These are phyloP conservation scores for Crax fasciolata DNA, from an alignment of 2,797 vertebrate species.

Conservation along the genomic window DNA sequence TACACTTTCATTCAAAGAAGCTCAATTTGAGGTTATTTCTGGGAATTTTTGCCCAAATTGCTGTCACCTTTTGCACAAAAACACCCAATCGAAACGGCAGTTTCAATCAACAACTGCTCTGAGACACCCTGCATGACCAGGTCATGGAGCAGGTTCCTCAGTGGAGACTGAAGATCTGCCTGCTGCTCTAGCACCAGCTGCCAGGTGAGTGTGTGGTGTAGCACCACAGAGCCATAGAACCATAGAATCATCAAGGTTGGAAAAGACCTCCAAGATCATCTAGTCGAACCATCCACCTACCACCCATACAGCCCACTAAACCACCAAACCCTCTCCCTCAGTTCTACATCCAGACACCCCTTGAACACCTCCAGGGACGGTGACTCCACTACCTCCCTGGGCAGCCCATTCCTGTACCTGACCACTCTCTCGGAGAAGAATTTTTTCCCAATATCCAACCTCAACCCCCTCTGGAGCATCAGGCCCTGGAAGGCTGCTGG, in stretches of 20 bases:
- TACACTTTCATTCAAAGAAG: neutral
- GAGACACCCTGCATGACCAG: neutral
- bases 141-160: neutral
- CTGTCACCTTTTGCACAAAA: neutral
- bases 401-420: no score
- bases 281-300: no score
- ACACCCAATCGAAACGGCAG: neutral
- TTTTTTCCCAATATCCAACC: no score
- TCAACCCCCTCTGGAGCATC: rapidly evolving
- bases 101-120: neutral
- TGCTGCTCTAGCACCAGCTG: neutral
- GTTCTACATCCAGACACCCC: no score
- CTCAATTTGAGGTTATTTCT: neutral
- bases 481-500: neutral
- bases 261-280: no score
- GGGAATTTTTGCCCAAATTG: neutral
- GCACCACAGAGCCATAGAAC: neutral
- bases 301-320: no score
- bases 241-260: no score
- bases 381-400: no score
- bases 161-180: neutral
- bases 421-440: no score
- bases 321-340: no score
- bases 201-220: neutral
- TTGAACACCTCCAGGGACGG: no score